phyloP scores from a whole-genome alignment of 1,140 invertebrate species.

The Ips typographus region DNA sequence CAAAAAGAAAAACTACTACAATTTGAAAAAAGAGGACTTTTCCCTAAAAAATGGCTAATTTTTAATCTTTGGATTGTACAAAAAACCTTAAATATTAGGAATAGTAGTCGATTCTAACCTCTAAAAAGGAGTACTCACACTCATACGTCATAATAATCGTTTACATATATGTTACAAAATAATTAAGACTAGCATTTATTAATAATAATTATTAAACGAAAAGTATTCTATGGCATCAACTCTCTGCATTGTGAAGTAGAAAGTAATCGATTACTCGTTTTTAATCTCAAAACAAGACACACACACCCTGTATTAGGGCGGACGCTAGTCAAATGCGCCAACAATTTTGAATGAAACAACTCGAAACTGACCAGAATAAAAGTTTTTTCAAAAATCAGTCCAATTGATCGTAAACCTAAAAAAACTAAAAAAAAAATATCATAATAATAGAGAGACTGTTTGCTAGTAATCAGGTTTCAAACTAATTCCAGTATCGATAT shows the following conservation, averaged over 20 bases:
- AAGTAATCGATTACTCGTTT: too few relatives aligned
- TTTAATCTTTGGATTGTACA: conserved; percentile 51
- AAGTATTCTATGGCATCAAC: neutral
- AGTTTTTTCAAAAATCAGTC: neutral
- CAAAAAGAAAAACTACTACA: conserved; percentile 20
- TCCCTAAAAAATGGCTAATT: conserved; percentile 26
- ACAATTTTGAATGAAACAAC: too few relatives aligned
- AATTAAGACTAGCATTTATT: conserved; percentile 46
- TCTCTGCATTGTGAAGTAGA: too few relatives aligned
- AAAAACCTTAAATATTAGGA: conserved; percentile 44
- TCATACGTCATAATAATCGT: conserved; percentile 29
- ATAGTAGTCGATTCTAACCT: conserved; percentile 37
- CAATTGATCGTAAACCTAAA: neutral
- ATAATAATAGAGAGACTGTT: neutral
- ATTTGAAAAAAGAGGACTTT: conserved; percentile 5
- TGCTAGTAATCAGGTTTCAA: neutral
- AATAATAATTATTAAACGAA: neutral
- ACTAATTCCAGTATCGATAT: neutral
- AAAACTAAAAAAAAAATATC: neutral
- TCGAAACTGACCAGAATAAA: too few relatives aligned
- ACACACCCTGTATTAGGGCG: too few relatives aligned
- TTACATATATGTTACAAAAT: conserved; percentile 23
- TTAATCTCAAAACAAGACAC: too few relatives aligned
- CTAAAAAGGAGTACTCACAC: conserved; percentile 37
- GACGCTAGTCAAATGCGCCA: too few relatives aligned